Evolutionary conservation across 2,797 vertebrate species (phyloP).

Genomic region (Aeoliscus strigatus): DNA sequence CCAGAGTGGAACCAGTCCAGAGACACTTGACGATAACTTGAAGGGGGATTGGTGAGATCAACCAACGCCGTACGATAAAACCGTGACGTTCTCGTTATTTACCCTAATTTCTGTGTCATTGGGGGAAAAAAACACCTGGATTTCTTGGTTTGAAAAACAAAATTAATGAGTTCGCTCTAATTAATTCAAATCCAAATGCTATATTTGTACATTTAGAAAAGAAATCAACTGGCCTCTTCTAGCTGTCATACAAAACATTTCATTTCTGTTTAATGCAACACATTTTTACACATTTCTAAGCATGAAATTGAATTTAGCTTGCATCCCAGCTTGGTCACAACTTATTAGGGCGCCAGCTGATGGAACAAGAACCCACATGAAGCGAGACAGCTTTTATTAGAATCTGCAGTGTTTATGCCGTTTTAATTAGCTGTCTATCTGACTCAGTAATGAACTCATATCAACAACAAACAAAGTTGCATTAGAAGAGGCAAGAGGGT

Average conservation of each 20-base stretch:
- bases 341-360: slow-evolving; percentile 28
- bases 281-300: slow-evolving; percentile 19
- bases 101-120: no score
- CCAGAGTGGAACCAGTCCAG: slow-evolving; percentile 4
- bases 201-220: slow-evolving; percentile 15
- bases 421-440: slow-evolving; percentile 39
- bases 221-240: slow-evolving; percentile 6
- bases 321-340: slow-evolving; percentile 20
- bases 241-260: slow-evolving; percentile 14
- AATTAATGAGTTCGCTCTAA: slow-evolving; percentile 18
- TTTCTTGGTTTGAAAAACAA: slow-evolving; percentile 6
- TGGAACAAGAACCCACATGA: slow-evolving; percentile 20
- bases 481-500: slow-evolving; percentile 7
- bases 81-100: no score
- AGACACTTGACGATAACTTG: slow-evolving; percentile 6
- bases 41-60: neutral
- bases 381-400: slow-evolving; percentile 25
- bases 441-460: slow-evolving; percentile 33
- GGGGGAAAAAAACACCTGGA: neutral
- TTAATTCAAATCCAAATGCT: slow-evolving; percentile 23
- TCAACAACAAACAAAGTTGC: slow-evolving; percentile 21
- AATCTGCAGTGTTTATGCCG: slow-evolving; percentile 28
- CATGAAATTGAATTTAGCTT: slow-evolving; percentile 40
- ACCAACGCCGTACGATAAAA: neutral
- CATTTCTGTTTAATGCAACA: slow-evolving; percentile 14